Percentiles rank a stretch among this genome's conserved stretches.
Conservation (phyloP, 2,888 invertebrate genomes). For the Bugula neritina region DNA sequence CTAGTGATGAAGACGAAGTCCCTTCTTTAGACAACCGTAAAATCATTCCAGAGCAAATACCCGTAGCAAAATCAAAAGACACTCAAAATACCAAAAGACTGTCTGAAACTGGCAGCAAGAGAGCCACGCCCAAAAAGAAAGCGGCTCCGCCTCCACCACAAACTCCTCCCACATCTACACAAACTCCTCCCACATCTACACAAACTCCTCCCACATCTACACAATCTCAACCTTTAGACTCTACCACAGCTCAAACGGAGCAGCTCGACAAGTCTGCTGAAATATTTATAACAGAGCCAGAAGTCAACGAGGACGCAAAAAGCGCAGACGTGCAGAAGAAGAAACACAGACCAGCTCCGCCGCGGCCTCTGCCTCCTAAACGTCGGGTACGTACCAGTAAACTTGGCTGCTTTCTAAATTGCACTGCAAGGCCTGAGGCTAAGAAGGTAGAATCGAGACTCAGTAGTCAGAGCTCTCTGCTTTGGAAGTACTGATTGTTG, state of each 20-base stretch:
- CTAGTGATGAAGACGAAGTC: slow-evolving; percentile 10
- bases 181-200: not conserved
- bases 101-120: not conserved
- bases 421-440: not conserved
- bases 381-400: slow-evolving; percentile 45
- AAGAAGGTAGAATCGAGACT: not conserved
- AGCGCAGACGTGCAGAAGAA: slow-evolving; percentile 56
- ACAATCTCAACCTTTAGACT: not conserved
- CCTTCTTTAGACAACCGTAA: not conserved
- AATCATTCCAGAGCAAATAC: not conserved
- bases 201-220: not conserved
- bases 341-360: slow-evolving; percentile 75
- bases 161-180: not conserved
- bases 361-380: slow-evolving; percentile 65
- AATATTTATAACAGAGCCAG: not conserved
- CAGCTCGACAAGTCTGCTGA: not conserved
- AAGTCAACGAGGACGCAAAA: not conserved
- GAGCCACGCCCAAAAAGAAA: slow-evolving; percentile 14
- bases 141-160: slow-evolving; percentile 14
- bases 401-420: not conserved
- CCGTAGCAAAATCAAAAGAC: not conserved
- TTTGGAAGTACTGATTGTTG: slow-evolving; percentile 18
- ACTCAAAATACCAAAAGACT: not conserved
- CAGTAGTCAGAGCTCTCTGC: not conserved
- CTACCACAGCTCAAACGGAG: not conserved